These are phyloP conservation scores for Apodemia duryi DNA, from an alignment of 2,888 invertebrate species.

Conservation along the genomic window DNA sequence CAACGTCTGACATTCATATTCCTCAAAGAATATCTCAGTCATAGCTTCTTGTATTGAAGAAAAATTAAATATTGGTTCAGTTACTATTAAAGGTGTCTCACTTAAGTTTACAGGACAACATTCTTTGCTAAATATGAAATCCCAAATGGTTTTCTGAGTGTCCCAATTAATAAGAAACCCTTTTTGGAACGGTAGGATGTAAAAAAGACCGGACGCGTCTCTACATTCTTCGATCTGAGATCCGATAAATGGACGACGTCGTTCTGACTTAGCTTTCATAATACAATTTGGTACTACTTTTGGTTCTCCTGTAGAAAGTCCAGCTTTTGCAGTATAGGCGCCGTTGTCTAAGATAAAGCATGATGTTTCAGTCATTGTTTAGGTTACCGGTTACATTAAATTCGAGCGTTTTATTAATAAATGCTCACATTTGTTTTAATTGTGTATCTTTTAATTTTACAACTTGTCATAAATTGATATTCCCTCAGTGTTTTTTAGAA, in stretches of 20 bases:
- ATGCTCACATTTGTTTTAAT: not conserved
- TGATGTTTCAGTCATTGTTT: conserved; percentile 59
- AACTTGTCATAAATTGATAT: too few species aligned
- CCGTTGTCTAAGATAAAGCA: conserved; percentile 92
- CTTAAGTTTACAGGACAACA: conserved; percentile 87
- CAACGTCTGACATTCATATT: conserved; percentile 97
- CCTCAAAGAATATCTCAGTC: conserved; percentile 98
- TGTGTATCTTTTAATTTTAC: too few species aligned
- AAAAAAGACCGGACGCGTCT: conserved; percentile 96
- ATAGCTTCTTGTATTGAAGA: conserved; percentile 94
- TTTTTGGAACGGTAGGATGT: conserved; percentile 95
- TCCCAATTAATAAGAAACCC: conserved; percentile 98
- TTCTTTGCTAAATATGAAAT: conserved; percentile 94
- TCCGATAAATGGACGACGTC: conserved; percentile 94
- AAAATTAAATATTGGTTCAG: conserved; percentile 97
- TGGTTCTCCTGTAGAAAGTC: conserved; percentile 85
- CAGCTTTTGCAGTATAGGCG: conserved; percentile 91
- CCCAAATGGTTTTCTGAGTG: conserved; percentile 97
- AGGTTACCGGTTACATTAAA: conserved; percentile 28
- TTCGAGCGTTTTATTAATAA: not conserved
- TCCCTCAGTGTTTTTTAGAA: too few species aligned
- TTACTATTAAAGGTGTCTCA: conserved; percentile 90
- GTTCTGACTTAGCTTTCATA: conserved; percentile 98
- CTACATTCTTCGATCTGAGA: conserved; percentile 96
- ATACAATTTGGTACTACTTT: conserved; percentile 95